phyloP scores from a whole-genome alignment of 2,797 vertebrate genomes.

The Numenius phaeopus region DNA sequence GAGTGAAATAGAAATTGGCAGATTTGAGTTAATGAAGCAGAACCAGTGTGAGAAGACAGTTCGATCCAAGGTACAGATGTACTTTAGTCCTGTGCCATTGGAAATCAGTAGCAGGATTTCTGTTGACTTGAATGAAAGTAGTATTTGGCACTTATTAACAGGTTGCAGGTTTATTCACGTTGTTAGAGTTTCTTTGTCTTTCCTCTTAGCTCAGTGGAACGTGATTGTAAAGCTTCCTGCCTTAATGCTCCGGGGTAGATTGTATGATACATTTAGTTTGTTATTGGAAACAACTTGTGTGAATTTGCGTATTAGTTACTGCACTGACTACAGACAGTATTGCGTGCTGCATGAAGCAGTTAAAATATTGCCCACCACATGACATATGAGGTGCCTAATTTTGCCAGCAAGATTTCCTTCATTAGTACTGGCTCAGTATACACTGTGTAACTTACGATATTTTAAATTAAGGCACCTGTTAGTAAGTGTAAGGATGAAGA shows the following conservation, averaged over 20 bases:
- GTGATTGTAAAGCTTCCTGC: background rate
- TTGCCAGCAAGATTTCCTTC: conserved; percentile 44
- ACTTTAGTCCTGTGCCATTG: background rate
- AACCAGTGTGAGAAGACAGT: background rate
- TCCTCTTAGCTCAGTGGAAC: background rate
- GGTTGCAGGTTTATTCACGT: background rate
- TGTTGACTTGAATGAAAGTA: background rate
- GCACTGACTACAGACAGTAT: background rate
- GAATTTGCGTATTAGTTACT: conserved; percentile 47
- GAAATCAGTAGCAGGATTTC: conserved; percentile 23
- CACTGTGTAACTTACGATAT: background rate
- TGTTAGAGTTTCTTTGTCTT: conserved; percentile 14
- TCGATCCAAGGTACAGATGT: background rate
- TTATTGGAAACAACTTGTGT: conserved; percentile 44
- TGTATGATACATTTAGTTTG: conserved; percentile 35
- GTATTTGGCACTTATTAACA: background rate
- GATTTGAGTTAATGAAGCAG: background rate
- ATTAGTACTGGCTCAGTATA: conserved; percentile 24
- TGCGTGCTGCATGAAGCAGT: background rate
- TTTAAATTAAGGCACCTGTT: conserved; percentile 59
- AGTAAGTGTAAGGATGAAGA: conserved; percentile 48
- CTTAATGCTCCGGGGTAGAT: conserved; percentile 23
- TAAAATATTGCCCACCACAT: background rate
- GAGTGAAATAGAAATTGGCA: background rate
- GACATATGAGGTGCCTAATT: background rate